Percentiles rank a stretch among this genome's conserved stretches.
Evolutionary conservation across 1,140 invertebrate genomes (phyloP).

Genomic region (Euura saliciscinereae): DNA sequence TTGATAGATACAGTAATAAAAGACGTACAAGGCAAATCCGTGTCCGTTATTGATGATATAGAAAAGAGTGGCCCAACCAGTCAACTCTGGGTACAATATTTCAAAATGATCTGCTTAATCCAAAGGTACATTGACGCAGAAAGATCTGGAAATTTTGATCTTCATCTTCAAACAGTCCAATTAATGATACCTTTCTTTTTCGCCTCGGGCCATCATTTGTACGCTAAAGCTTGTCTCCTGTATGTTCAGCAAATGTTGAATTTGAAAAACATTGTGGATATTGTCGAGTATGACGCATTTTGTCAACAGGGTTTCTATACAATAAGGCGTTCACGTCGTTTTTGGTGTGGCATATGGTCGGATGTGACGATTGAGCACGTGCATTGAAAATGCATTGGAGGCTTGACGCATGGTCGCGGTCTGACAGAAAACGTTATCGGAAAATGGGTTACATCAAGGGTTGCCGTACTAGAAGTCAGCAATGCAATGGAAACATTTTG

Average conservation of each 20-base stretch:
- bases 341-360: too few relatives aligned
- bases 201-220: slow-evolving; percentile 53
- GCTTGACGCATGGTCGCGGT: slow-evolving; percentile 32
- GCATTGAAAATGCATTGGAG: slow-evolving; percentile 41
- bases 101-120: slow-evolving; percentile 27
- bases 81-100: slow-evolving; percentile 25
- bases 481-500: slow-evolving; percentile 33
- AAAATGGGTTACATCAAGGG: slow-evolving; percentile 1
- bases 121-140: slow-evolving; percentile 28
- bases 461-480: slow-evolving; percentile 17
- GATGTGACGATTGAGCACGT: too few relatives aligned
- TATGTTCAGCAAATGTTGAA: slow-evolving; percentile 56
- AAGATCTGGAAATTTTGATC: slow-evolving; percentile 25
- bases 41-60: slow-evolving; percentile 13
- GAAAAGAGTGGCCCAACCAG: slow-evolving; percentile 16
- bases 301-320: too few relatives aligned
- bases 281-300: too few relatives aligned
- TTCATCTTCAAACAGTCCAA: slow-evolving; percentile 19
- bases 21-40: slow-evolving; percentile 12
- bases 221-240: slow-evolving; percentile 54
- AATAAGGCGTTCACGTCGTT: too few relatives aligned
- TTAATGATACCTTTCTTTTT: slow-evolving; percentile 34
- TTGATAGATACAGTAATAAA: background rate
- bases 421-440: slow-evolving; percentile 20
- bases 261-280: slow-evolving; percentile 11